Evolutionary conservation across 2,888 invertebrate genomes (phyloP), one percentile per base, ranked within the genome.

Genomic region (Prosopocoilus inquinatus): DNA sequence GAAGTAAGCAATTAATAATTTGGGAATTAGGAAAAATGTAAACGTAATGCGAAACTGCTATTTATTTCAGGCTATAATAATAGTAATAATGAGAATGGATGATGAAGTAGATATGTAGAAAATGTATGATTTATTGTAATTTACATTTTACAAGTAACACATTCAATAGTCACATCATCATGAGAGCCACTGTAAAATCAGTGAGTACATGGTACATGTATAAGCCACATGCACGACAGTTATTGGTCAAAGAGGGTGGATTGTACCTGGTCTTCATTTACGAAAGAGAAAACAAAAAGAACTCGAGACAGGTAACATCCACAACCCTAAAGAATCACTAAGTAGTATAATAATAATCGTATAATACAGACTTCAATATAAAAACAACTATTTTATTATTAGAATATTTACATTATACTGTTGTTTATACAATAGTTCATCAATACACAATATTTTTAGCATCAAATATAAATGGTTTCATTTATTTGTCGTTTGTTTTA

Each of bases 1-100:
- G 90, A 91, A 72, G 78, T 16, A 16, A 16, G 3, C 2, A 28
- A 28, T 5, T 28, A 28, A 5, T 3, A 7, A 28, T 28, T 28
- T 3, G 7, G 5, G 2, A 28, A 28, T 28, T 28, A n/a, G n/a
- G n/a, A n/a, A n/a, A n/a, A n/a, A n/a, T n/a, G n/a, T n/a, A n/a
- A n/a, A n/a, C n/a, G n/a, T n/a, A n/a, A n/a, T n/a, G n/a, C n/a
- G n/a, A n/a, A n/a, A n/a, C n/a, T n/a, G 5, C 5, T 28, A 5
- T 28, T 28, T 28, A 28, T 28, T 28, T 28, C 5, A 28, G 4
- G 20, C 5, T 28, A 28, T 28, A 3, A 28, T 28, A 2, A n/a
- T n/a, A n/a, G n/a, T n/a, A n/a, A n/a, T 16, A 3, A 16, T 16
- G 16, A 16, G 16, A 28, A 28, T 28, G 20, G 20, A 28, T 28